Percentiles rank a stretch among this genome's conserved stretches.
phyloP scores from a whole-genome alignment of 2,888 invertebrate species.

The Acrobasis repandana region DNA sequence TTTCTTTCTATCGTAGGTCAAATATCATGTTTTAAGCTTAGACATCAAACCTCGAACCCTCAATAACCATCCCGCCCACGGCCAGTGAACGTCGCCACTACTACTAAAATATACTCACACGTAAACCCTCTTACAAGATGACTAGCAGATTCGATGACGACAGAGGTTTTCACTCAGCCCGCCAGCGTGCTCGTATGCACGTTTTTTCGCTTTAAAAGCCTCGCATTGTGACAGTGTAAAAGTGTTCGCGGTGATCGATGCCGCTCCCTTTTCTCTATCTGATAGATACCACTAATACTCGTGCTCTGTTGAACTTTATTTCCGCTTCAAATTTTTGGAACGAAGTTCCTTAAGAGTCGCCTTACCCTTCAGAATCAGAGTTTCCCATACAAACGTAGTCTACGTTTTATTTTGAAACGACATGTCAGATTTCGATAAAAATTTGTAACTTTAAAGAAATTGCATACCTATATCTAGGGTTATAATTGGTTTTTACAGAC shows the following conservation, averaged over 20 bases:
- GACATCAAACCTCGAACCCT: background rate
- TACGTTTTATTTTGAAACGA: too few species aligned
- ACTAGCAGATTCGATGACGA: slow-evolving; percentile 21
- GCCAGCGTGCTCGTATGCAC: slow-evolving; percentile 6
- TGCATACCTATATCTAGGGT: too few species aligned
- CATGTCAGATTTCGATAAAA: too few species aligned
- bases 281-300: too few species aligned
- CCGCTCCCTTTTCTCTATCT: slow-evolving; percentile 13
- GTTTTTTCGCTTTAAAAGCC: slow-evolving; percentile 22
- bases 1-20: too few species aligned
- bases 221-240: slow-evolving; percentile 54
- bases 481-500: too few species aligned
- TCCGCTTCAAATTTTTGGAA: too few species aligned
- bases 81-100: background rate
- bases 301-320: too few species aligned
- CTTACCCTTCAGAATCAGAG: too few species aligned
- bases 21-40: background rate
- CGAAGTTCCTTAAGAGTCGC: too few species aligned
- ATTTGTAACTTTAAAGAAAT: too few species aligned
- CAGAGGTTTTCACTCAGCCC: slow-evolving; percentile 23
- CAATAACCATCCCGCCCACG: background rate
- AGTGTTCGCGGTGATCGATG: slow-evolving; percentile 64
- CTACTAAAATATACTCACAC: slow-evolving; percentile 14
- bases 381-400: too few species aligned
- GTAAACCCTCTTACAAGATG: slow-evolving; percentile 17